These are phyloP conservation scores for Dusona sp. DNA, from an alignment of 2,888 invertebrate species.

Conservation along the genomic window DNA sequence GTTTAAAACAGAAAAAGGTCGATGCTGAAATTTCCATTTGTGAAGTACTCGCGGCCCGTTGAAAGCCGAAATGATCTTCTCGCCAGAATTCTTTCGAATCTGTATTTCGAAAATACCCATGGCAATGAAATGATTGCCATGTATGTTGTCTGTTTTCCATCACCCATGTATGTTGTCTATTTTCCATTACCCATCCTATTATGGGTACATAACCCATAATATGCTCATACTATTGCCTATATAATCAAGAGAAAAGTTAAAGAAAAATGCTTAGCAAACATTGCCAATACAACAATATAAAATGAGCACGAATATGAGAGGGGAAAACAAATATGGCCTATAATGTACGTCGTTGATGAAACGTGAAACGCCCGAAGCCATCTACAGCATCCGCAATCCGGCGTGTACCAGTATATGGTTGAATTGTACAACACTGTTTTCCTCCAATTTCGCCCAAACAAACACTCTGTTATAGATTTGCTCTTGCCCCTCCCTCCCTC, in stretches of 20 bases:
- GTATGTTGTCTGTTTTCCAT: background rate
- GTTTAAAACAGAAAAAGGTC: too few species aligned
- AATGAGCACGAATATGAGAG: slow-evolving; percentile 18
- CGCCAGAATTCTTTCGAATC: background rate
- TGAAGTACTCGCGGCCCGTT: background rate
- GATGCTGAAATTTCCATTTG: background rate
- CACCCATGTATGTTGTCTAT: too few species aligned
- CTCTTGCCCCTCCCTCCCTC: slow-evolving; percentile 22
- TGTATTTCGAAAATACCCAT: background rate
- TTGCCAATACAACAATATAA: slow-evolving; percentile 18
- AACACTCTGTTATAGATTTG: slow-evolving; percentile 80
- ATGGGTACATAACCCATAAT: too few species aligned
- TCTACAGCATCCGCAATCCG: slow-evolving; percentile 62
- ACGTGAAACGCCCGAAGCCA: slow-evolving; percentile 60
- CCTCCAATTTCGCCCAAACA: slow-evolving; percentile 81
- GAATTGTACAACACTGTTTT: slow-evolving; percentile 77
- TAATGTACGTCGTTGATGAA: slow-evolving; percentile 51
- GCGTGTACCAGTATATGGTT: slow-evolving; percentile 61
- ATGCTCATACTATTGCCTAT: too few species aligned
- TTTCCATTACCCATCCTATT: too few species aligned
- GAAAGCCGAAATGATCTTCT: background rate
- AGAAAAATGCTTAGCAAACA: slow-evolving; percentile 36
- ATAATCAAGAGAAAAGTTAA: slow-evolving; percentile 22
- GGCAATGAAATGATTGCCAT: background rate
- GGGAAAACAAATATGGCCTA: slow-evolving; percentile 39